Evolutionary conservation across 2,888 invertebrate species (phyloP), one percentile per base, ranked within the genome.

Genomic region (Cylloceria caligata): DNA sequence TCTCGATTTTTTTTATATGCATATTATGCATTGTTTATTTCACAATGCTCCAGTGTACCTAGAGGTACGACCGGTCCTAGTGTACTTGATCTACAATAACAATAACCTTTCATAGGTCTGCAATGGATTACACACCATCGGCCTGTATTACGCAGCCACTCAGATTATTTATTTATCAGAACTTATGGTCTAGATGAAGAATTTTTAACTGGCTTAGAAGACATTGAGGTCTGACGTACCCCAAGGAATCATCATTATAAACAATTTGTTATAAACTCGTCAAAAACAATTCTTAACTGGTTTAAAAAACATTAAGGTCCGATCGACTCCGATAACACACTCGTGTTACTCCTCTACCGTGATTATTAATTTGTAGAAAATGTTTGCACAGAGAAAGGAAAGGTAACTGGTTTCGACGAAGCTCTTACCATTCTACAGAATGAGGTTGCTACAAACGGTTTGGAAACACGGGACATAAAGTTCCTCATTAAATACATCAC

Each of bases 371-470:
- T 57, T 34, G 30, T 57, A 19, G 0, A 49, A 9, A 49, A n/a
- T 52, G 9, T 24, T 11, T 52, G 24, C 24, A 0, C 27, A 88
- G 88, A 21, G 9, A 86, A 85, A 77, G 86, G 85, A 0, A 87
- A 87, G 79, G 7, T 73, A 47, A 7, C 27, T 16, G 57, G 76
- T 6, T 87, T 89, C 45, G 81, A 81, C 11, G 79, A 80, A 7
- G 69, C 69, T 1, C 9, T 89, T 1, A 65, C 72, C 2, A 57
- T 68, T 55, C 75, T 92, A 34, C 83, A 88, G 76, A 76, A 84
- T 2, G 87, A 87, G 81, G 89, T 86, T 9, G 57, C 74, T 0
- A 47, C 64, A 3, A 85, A 62, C n/a, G 91, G 91, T 24, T 77
- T 92, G 4, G 84, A 87, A 9, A 74, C 88, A 3, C 52, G 78